A percentile compares a stretch with the other conserved stretches of the same genome.
These are phyloP conservation scores for Hetaerina titia DNA, from an alignment of 2,888 invertebrate species.

Conservation along the genomic window DNA sequence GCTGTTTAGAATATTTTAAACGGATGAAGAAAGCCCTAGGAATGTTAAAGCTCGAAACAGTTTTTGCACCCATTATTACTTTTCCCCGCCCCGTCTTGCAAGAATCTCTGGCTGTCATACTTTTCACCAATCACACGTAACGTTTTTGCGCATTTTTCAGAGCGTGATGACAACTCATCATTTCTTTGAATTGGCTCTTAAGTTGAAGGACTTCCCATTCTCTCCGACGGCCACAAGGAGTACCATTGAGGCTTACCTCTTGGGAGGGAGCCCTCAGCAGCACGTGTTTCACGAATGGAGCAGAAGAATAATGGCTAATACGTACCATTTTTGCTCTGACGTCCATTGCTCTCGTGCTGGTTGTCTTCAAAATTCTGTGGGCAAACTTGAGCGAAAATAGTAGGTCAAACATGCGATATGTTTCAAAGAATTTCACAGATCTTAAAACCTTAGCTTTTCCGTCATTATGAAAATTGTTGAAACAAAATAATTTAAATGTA, in stretches of 20 bases:
- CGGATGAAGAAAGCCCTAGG: slow-evolving; percentile 27
- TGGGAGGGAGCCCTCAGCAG: no score
- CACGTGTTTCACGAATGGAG: neutral
- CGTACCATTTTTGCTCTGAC: no score
- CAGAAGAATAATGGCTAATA: neutral
- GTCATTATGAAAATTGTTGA: no score
- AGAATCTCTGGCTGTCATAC: neutral
- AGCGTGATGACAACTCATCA: slow-evolving; percentile 25
- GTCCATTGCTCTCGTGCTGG: no score
- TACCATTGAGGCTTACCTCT: neutral
- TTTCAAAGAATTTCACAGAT: no score
- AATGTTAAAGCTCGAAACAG: slow-evolving; percentile 27
- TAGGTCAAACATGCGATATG: no score
- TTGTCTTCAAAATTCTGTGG: no score
- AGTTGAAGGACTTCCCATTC: slow-evolving; percentile 2
- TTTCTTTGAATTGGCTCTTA: slow-evolving; percentile 14
- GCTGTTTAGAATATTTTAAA: slow-evolving; percentile 32
- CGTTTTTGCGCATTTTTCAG: neutral
- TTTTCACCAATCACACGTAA: neutral
- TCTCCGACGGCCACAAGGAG: neutral
- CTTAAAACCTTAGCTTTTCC: no score
- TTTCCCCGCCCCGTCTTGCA: neutral
- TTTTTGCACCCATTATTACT: slow-evolving; percentile 27
- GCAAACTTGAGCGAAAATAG: no score
- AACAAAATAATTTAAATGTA: no score